phyloP scores from a whole-genome alignment of 2,888 invertebrate species.

The Cosmia pyralina region DNA sequence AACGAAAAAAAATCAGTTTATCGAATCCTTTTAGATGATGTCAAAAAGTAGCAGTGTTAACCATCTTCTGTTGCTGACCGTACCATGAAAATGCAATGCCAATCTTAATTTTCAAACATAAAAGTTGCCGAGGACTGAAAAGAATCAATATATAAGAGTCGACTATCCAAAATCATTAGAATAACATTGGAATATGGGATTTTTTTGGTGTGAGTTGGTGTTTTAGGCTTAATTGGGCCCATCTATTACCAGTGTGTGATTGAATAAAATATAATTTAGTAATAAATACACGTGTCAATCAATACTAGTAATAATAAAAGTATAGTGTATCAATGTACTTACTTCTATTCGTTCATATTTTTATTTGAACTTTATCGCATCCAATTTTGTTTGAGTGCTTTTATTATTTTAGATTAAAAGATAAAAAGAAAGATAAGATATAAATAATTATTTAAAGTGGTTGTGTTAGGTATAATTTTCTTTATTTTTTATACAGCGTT shows the following conservation, averaged over 20 bases:
- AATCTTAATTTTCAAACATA: too few relatives aligned
- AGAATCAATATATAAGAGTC: background rate
- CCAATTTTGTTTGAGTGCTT: slow-evolving; percentile 58
- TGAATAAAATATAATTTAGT: background rate
- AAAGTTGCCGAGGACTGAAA: too few relatives aligned
- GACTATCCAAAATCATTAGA: background rate
- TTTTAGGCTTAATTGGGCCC: background rate
- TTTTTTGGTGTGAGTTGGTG: background rate
- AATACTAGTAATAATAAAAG: too few relatives aligned
- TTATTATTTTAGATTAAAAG: slow-evolving; percentile 44
- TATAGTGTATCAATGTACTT: background rate
- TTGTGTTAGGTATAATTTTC: slow-evolving; percentile 11
- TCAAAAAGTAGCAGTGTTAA: too few relatives aligned
- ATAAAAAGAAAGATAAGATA: slow-evolving; percentile 23
- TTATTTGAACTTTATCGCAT: slow-evolving; percentile 13
- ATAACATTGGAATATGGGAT: background rate
- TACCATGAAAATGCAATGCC: too few relatives aligned
- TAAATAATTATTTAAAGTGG: slow-evolving; percentile 18
- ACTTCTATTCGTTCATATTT: slow-evolving; percentile 2
- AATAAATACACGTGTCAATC: background rate
- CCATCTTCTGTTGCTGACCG: too few relatives aligned
- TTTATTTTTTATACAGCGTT: background rate
- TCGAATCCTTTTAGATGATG: too few relatives aligned
- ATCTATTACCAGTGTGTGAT: background rate
- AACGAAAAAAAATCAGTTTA: too few relatives aligned